Base-by-base conservation (phyloP, 2,113 vertebrate species). In the Gambusia affinis region DNA sequence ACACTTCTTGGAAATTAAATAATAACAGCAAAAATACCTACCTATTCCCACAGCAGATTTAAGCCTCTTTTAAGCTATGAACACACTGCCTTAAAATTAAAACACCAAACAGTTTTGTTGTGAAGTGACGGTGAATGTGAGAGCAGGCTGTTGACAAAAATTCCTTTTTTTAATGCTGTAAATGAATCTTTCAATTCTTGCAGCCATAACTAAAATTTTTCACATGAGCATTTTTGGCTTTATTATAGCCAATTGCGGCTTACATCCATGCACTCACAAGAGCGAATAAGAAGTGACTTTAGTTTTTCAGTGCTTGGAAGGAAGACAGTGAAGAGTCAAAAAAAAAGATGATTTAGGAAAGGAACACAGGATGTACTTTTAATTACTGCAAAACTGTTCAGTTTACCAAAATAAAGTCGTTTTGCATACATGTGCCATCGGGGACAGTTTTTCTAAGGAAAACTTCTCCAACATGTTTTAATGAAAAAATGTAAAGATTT, bases 111-210 rank as follows among this genome's bases (percentile, higher is more conserved):
- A 61, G 27, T 64, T 54, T 68, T 76, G 54, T 63, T 61, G 27
- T 31, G 37, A 24, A 64, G 54, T 64, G 76, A 76, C 76, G 4
- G 29, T 12, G 67, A 31, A 29, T 17, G 3, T 54, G 28, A 27
- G 65, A 65, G 31, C 24, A 57, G 30, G 47, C 67, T 31, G 51
- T 47, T 24, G 24, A 7, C 27, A 33, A 54, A 30, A 76, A 12
- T 86, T 81, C 85, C 73, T 80, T 47, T 47, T 85, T n/a, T 19
- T 30, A 28, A 11, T 37, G 61, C 60, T 85, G 79, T 87, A 80
- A 91, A 84, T 84, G 83, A 75, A 78, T 80, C 19, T 73, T 62
- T 68, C 71, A 80, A 79, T 88, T 87, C 84, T 60, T 76, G 72
- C 67, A 79, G 73, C 64, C 74, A 82, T 79, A 31, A 54, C 78